Base-by-base conservation (phyloP, 1,140 invertebrate genomes). In the Trachymyrmex septentrionalis region DNA sequence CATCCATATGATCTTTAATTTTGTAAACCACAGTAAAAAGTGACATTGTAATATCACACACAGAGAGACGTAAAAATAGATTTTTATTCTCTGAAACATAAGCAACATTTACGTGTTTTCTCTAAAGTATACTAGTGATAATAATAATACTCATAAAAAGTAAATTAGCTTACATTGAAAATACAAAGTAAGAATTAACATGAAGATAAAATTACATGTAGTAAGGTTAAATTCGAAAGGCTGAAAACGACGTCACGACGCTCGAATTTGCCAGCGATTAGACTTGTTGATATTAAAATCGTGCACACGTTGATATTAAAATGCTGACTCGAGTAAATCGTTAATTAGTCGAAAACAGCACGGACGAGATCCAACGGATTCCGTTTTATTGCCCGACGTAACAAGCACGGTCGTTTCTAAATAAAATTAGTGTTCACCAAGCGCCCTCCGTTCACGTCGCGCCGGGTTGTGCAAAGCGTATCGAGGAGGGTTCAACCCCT, bases 331-430 rank as follows among this genome's bases (percentile, higher is more conserved):
- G 27, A 50, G 69, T 73, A 90, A 91, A 44, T 44, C 77, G 89
- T 90, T 91, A 91, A 91, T 91, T 90, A 91, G 90, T 88, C 89
- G 90, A 90, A 91, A 91, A 91, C 82, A 86, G 84, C 75, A 38
- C 69, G 75, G 86, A 76, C 72, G 55, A 89, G 86, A 66, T 73
- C 21, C 75, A 55, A 63, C 81, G 76, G 48, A 67, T 14, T 59
- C 86, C 89, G 90, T 90, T 90, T 91, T 88, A 88, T 91, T 88
- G 67, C 90, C 77, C 64, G 27, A 53, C 75, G 78, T 90, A 91
- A 91, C 87, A 78, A 91, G 87, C 78, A 90, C 78, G 77, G 73
- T 85, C 87, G 80, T 91, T 86, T 88, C 87, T 91, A 91, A 90
- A 91, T 90, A 91, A 91, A 91, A 91, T 91, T 91, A 91, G 71